These are phyloP conservation scores for Eupithecia inturbata DNA, from an alignment of 2,888 invertebrate species.

Conservation along the genomic window DNA sequence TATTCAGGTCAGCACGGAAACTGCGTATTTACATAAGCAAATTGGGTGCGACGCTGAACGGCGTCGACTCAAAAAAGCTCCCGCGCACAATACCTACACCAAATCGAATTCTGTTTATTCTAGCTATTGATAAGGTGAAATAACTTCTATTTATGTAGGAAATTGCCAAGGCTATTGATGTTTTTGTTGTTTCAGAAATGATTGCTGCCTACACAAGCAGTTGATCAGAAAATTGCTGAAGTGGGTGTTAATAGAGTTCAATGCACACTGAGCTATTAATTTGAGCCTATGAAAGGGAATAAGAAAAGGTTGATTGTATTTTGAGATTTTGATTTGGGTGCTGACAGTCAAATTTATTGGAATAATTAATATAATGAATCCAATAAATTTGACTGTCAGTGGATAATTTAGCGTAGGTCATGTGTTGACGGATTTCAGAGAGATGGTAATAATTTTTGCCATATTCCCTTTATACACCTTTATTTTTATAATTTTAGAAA, in stretches of 20 bases:
- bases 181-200: conserved; percentile 13
- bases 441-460: background rate
- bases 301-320: background rate
- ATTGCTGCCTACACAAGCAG: background rate
- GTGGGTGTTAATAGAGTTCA: background rate
- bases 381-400: too few relatives aligned
- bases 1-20: conserved; percentile 80
- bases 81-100: conserved; percentile 48
- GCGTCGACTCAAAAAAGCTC: conserved; percentile 48
- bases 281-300: background rate
- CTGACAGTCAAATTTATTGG: too few relatives aligned
- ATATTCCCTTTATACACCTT: too few relatives aligned
- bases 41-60: conserved; percentile 76
- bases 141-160: conserved; percentile 24
- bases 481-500: too few relatives aligned
- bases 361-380: too few relatives aligned
- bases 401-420: too few relatives aligned
- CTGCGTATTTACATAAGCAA: conserved; percentile 83
- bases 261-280: background rate
- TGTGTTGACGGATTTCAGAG: background rate
- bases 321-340: background rate
- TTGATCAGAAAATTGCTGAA: background rate
- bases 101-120: conserved; percentile 41
- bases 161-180: conserved; percentile 14
- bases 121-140: conserved; percentile 35